Conservation (phyloP, 2,888 invertebrate species). For the Tetranychus piercei region DNA sequence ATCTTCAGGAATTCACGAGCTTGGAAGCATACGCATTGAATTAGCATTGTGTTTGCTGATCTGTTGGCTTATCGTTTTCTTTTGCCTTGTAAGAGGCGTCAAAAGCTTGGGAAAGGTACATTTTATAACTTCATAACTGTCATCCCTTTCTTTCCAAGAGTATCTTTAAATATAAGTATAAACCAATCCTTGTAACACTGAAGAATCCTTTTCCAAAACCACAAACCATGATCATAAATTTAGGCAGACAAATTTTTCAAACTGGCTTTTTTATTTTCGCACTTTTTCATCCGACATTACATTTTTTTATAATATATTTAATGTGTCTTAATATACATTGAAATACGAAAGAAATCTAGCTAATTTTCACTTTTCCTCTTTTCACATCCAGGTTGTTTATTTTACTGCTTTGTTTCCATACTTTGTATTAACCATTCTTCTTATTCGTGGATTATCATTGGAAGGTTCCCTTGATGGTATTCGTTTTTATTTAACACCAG, state of each 20-base stretch:
- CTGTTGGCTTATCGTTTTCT: conserved; percentile 30
- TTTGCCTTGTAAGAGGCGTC: conserved; percentile 33
- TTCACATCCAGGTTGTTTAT: conserved; percentile 10
- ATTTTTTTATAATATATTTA: no score
- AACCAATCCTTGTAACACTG: no score
- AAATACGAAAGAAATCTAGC: no score
- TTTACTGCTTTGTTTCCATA: conserved; percentile 48
- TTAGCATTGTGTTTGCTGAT: conserved; percentile 26
- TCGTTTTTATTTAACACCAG: conserved; percentile 21
- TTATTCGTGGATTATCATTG: conserved; percentile 19
- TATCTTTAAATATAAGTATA: no score
- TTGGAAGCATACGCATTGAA: conserved; percentile 28
- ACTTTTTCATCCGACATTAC: no score
- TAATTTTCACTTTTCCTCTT: not conserved
- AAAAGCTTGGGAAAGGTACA: conserved; percentile 33
- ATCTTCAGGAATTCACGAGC: conserved; percentile 27
- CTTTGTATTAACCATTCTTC: conserved; percentile 44
- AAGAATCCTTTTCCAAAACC: no score
- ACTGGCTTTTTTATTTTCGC: not conserved
- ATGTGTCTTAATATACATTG: no score
- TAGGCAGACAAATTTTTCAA: conserved; percentile 3
- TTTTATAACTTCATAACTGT: no score
- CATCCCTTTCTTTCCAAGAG: no score
- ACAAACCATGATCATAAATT: no score
- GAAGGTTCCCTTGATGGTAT: conserved; percentile 20